phyloP scores from a whole-genome alignment of 2,113 vertebrate genomes.

The Psettodes erumei region DNA sequence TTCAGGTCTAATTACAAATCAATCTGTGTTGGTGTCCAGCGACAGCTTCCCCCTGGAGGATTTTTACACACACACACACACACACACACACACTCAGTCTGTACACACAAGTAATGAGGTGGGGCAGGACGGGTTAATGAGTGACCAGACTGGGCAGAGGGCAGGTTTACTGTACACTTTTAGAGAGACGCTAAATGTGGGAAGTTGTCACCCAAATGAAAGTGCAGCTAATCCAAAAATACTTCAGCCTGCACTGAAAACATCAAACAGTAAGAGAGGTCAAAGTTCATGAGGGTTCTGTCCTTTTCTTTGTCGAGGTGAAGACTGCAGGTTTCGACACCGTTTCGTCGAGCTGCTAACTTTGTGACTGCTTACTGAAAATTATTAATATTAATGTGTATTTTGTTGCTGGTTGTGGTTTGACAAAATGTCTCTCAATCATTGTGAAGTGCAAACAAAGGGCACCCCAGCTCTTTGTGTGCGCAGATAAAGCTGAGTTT shows the following conservation, averaged over 20 bases:
- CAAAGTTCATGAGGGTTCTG: constrained; percentile 16
- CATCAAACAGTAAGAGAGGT: constrained; percentile 25
- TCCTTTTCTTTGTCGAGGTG: not conserved
- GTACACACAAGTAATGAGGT: not conserved
- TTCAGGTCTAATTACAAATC: constrained; percentile 18
- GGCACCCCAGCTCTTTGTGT: constrained; percentile 13
- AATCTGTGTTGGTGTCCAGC: not conserved
- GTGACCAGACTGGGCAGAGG: constrained; percentile 57
- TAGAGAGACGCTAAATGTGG: constrained; percentile 11
- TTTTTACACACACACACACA: constrained; percentile 1
- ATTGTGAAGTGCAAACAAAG: constrained; percentile 42
- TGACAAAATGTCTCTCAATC: not conserved
- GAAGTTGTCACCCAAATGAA: constrained; percentile 21
- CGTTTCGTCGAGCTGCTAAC: not conserved
- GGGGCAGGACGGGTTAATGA: constrained; percentile 68
- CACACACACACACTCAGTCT: not conserved
- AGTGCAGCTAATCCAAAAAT: constrained; percentile 5
- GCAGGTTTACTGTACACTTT: constrained; percentile 38
- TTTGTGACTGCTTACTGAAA: constrained; percentile 2
- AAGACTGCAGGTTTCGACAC: fast-evolving
- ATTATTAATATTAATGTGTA: not conserved
- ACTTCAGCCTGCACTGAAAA: not conserved
- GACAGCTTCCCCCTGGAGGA: not conserved
- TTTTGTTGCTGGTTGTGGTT: not conserved
- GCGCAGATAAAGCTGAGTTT: constrained; percentile 49